These are phyloP conservation scores for Aphelocoma coerulescens DNA, from an alignment of 2,113 vertebrate species.

Conservation along the genomic window DNA sequence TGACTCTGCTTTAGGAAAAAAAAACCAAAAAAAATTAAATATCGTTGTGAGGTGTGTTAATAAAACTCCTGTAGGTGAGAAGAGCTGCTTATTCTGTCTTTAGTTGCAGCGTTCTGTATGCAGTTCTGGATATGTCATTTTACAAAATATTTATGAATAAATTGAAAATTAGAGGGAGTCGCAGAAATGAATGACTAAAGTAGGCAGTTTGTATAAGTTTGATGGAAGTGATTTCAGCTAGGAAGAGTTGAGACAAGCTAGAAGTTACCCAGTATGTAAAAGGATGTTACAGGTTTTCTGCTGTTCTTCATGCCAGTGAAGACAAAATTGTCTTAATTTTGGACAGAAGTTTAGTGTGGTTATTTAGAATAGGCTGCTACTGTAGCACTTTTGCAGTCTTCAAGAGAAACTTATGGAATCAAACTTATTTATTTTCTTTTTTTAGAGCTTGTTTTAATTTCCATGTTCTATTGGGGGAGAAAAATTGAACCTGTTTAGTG, in stretches of 20 bases:
- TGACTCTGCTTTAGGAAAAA: not conserved
- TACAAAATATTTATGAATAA: not conserved
- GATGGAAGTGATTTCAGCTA: not conserved
- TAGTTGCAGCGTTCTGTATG: not conserved
- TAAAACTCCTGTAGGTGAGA: not conserved
- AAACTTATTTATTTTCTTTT: not conserved
- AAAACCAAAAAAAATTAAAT: not conserved
- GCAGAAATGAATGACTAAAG: not conserved
- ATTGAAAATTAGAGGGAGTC: not conserved
- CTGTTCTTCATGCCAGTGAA: not conserved
- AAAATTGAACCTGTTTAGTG: not conserved
- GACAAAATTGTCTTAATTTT: not conserved
- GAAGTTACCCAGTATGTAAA: not conserved
- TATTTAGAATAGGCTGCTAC: not conserved
- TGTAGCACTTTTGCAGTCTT: not conserved
- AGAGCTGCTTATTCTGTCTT: not conserved
- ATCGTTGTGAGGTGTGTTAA: not conserved
- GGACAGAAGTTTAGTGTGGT: not conserved
- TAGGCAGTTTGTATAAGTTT: not conserved
- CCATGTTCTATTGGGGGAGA: fast-evolving
- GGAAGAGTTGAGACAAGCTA: not conserved
- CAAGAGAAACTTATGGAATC: not conserved
- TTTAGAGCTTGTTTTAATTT: not conserved
- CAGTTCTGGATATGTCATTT: not conserved
- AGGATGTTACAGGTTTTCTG: not conserved